A percentile compares a stretch with the other conserved stretches of the same genome.
phyloP scores from a whole-genome alignment of 2,888 invertebrate species.

The Falcaria lacertinaria region DNA sequence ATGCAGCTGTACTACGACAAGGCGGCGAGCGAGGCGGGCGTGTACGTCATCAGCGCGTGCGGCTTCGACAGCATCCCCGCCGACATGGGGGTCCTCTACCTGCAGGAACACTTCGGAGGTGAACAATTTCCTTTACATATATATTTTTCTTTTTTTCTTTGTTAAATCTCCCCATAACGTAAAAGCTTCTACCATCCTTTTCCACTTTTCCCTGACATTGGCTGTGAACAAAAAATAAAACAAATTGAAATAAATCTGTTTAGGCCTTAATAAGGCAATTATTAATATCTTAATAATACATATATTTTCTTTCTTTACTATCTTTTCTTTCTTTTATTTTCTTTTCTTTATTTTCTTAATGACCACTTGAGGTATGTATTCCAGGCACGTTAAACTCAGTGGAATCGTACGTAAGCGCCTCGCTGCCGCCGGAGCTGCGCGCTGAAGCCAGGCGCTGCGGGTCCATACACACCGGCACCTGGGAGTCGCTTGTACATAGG shows the following conservation, averaged over 20 bases:
- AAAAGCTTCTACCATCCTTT: no score
- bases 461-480: conserved; percentile 89
- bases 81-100: conserved; percentile 91
- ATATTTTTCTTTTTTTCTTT: no score
- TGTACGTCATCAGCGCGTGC: conserved; percentile 93
- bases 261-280: no score
- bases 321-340: no score
- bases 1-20: conserved; percentile 91
- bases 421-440: conserved; percentile 23
- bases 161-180: neutral
- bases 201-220: no score
- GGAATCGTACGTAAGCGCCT: conserved; percentile 82
- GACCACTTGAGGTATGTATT: no score
- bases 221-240: no score
- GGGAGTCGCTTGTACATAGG: conserved; percentile 92
- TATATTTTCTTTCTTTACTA: no score
- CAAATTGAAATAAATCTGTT: no score
- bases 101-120: conserved; percentile 88
- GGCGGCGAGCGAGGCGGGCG: conserved; percentile 86
- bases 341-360: no score
- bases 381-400: conserved; percentile 87
- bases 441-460: conserved; percentile 47
- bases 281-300: no score
- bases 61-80: conserved; percentile 96
- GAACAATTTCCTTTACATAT: conserved; percentile 11